Conservation (phyloP, 2,113 vertebrate species). For the Alligator sinensis region DNA sequence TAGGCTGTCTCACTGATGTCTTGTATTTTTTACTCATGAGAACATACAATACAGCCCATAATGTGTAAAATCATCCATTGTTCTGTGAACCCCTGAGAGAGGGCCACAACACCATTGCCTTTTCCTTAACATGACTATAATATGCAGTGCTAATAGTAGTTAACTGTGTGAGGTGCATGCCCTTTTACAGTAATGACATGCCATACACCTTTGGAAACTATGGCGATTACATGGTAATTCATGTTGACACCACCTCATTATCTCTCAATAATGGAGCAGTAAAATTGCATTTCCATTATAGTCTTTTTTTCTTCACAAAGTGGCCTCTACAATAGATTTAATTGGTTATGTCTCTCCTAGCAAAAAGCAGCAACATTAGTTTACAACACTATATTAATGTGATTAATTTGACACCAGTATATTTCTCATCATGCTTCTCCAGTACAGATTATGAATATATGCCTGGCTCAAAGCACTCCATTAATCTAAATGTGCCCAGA, state of each 20-base stretch:
- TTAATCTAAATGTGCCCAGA: neutral
- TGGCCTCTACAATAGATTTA: neutral
- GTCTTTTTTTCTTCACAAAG: neutral
- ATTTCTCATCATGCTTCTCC: neutral
- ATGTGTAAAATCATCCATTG: neutral
- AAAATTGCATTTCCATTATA: neutral
- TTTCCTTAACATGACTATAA: neutral
- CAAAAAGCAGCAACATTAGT: neutral
- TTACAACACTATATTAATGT: neutral
- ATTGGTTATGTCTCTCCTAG: neutral
- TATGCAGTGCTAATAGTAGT: neutral
- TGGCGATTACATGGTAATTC: neutral
- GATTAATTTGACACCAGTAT: neutral
- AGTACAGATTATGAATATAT: neutral
- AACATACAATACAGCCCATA: neutral
- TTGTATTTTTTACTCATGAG: neutral
- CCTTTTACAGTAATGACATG: neutral
- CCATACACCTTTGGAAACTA: neutral
- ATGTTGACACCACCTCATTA: neutral
- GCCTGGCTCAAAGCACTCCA: neutral
- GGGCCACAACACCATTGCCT: neutral
- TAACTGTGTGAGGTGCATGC: neutral
- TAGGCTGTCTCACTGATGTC: neutral
- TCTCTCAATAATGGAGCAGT: conserved; percentile 14
- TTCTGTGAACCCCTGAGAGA: neutral